Evolutionary conservation across 2,797 vertebrate species (phyloP).

Genomic region (Chaunax sp.): DNA sequence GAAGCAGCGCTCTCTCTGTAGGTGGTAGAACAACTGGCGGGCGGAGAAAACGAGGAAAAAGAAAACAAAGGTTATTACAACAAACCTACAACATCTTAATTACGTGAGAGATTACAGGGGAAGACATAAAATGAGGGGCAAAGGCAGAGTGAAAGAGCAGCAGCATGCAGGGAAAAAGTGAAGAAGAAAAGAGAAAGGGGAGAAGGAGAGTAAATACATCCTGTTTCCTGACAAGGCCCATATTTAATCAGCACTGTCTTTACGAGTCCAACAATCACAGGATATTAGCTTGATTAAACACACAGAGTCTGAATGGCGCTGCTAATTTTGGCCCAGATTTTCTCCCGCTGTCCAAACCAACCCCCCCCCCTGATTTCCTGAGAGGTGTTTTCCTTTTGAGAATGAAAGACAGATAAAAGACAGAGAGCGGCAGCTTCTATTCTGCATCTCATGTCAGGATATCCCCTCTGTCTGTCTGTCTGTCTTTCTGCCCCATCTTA

Average conservation of each 20-base stretch:
- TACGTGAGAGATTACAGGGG: slow-evolving; percentile 6
- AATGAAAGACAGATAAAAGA: slow-evolving; percentile 32
- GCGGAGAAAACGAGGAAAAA: neutral
- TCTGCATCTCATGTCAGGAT: slow-evolving; percentile 75
- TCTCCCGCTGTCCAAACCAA: slow-evolving; percentile 53
- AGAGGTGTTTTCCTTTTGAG: slow-evolving; percentile 72
- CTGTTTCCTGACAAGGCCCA: slow-evolving; percentile 76
- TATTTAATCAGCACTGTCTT: slow-evolving; percentile 85
- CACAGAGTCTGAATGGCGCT: slow-evolving; percentile 61
- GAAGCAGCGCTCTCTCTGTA: slow-evolving; percentile 98
- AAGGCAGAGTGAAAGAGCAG: slow-evolving; percentile 45
- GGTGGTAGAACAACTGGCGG: slow-evolving; percentile 96
- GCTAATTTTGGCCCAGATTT: slow-evolving; percentile 78
- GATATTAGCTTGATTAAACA: slow-evolving; percentile 85
- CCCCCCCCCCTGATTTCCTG: slow-evolving; percentile 79
- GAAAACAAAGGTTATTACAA: slow-evolving; percentile 15
- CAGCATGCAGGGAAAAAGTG: slow-evolving; percentile 24
- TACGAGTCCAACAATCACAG: slow-evolving; percentile 86
- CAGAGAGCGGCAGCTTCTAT: slow-evolving; percentile 54
- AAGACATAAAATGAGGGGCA: slow-evolving; percentile 45
- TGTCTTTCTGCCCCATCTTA: slow-evolving; percentile 29
- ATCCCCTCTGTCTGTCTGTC: slow-evolving; percentile 62
- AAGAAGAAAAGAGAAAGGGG: slow-evolving; percentile 56
- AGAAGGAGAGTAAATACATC: slow-evolving; percentile 57
- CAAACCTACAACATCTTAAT: neutral